Evolutionary conservation across 2,113 vertebrate genomes (phyloP).

Genomic region (Eolophus roseicapilla): DNA sequence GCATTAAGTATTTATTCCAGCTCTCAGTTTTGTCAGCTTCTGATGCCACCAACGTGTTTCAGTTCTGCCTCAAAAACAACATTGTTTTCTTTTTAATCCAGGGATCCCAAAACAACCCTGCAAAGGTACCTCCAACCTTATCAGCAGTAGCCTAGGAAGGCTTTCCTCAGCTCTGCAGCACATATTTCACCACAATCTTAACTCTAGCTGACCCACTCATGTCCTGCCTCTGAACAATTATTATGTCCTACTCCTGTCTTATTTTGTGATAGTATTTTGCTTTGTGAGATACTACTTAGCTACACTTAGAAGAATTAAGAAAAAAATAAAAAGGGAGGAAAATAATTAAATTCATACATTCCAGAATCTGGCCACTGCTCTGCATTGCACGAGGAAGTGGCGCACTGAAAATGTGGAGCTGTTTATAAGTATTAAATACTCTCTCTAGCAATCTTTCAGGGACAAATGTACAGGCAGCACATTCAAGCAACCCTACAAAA

Average conservation of each 20-base stretch:
- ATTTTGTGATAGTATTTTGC: neutral
- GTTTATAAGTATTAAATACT: slow-evolving; percentile 7
- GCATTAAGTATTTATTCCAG: slow-evolving; percentile 59
- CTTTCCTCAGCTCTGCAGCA: neutral
- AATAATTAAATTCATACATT: neutral
- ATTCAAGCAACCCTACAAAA: neutral
- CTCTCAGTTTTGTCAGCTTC: slow-evolving; percentile 13
- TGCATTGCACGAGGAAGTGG: neutral
- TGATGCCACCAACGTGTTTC: slow-evolving; percentile 1
- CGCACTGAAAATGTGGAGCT: neutral
- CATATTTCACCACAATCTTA: neutral
- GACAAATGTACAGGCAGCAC: neutral
- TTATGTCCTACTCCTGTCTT: neutral
- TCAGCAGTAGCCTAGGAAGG: neutral
- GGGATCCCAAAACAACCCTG: neutral
- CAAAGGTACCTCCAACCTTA: neutral
- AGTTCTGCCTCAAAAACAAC: neutral
- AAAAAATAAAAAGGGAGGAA: neutral
- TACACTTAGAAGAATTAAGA: neutral
- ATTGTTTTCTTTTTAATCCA: neutral
- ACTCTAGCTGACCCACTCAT: neutral
- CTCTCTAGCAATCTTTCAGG: neutral
- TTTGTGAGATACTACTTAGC: neutral
- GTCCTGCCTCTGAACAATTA: neutral
- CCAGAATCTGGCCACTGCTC: neutral